Conservation (phyloP, 1,140 invertebrate genomes). For the Orius laevigatus region DNA sequence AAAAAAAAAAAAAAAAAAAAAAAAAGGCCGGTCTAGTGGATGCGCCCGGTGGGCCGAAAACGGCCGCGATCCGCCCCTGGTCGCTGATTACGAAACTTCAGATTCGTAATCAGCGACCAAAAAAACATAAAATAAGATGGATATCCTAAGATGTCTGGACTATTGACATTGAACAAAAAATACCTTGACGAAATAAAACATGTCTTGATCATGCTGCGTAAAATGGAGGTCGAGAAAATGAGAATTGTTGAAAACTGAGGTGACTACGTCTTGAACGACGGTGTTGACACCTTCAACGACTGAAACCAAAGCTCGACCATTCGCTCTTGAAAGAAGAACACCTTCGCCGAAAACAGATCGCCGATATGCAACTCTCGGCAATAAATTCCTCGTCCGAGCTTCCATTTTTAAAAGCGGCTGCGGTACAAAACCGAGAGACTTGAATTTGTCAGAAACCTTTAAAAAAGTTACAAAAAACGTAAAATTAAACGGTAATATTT, state of each 20-base stretch:
- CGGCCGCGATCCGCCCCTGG: too few relatives aligned
- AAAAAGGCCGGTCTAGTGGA: too few relatives aligned
- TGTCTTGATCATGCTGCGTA: slow-evolving; percentile 79
- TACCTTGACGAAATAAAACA: slow-evolving; percentile 84
- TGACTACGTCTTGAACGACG: slow-evolving; percentile 80
- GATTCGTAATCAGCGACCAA: too few relatives aligned
- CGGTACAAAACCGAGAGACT: slow-evolving; percentile 64
- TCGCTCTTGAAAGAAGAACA: slow-evolving; percentile 66
- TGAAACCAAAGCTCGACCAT: slow-evolving; percentile 62
- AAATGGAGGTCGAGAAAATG: slow-evolving; percentile 83
- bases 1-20: too few relatives aligned
- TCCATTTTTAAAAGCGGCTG: slow-evolving; percentile 65
- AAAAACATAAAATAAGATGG: too few relatives aligned
- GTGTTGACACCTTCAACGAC: slow-evolving; percentile 71
- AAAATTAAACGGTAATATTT: slow-evolving; percentile 9
- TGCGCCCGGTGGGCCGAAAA: too few relatives aligned
- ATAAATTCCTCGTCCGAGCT: slow-evolving; percentile 57
- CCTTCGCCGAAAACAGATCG: slow-evolving; percentile 78
- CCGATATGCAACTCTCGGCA: slow-evolving; percentile 63
- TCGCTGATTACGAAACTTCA: too few relatives aligned
- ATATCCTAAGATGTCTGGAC: too few relatives aligned
- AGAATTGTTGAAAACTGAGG: slow-evolving; percentile 85
- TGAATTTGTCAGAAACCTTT: slow-evolving; percentile 59
- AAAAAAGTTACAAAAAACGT: slow-evolving; percentile 19
- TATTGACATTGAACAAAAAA: not conserved